Percentiles rank a stretch among this genome's conserved stretches.
These are phyloP conservation scores for Chlamydotis undulata DNA, from an alignment of 2,113 vertebrate genomes.

Conservation along the genomic window DNA sequence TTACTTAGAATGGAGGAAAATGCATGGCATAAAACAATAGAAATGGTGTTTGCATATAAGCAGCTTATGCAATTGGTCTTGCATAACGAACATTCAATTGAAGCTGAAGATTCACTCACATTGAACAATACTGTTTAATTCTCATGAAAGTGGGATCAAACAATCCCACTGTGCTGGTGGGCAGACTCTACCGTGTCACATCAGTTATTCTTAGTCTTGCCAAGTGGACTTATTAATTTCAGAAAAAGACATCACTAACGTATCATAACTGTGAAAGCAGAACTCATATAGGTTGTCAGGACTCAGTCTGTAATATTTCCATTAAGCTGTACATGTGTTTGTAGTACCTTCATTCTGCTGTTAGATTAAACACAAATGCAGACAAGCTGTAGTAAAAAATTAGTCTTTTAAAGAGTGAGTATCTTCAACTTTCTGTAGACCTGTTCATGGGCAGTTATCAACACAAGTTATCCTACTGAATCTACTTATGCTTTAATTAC, in stretches of 20 bases:
- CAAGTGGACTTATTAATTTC: background rate
- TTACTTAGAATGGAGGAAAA: slow-evolving; percentile 28
- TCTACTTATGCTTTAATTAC: background rate
- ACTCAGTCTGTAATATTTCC: background rate
- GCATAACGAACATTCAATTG: background rate
- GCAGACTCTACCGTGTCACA: background rate
- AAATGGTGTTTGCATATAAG: slow-evolving; percentile 1
- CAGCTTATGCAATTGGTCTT: background rate
- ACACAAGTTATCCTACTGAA: background rate
- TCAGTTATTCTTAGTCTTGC: background rate
- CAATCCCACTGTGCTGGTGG: background rate
- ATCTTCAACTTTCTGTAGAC: background rate
- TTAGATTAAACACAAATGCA: background rate
- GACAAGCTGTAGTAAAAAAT: background rate
- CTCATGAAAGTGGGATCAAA: background rate
- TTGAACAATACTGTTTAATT: background rate
- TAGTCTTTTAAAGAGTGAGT: background rate
- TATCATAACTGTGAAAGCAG: background rate
- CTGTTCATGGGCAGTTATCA: background rate
- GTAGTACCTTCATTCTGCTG: background rate
- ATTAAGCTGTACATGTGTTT: background rate
- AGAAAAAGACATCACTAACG: background rate
- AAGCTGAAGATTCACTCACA: background rate
- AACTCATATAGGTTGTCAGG: background rate
- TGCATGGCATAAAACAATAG: background rate